phyloP scores from a whole-genome alignment of 35 echinoderm and acorn worm genomes.

The Ptychodera flava region DNA sequence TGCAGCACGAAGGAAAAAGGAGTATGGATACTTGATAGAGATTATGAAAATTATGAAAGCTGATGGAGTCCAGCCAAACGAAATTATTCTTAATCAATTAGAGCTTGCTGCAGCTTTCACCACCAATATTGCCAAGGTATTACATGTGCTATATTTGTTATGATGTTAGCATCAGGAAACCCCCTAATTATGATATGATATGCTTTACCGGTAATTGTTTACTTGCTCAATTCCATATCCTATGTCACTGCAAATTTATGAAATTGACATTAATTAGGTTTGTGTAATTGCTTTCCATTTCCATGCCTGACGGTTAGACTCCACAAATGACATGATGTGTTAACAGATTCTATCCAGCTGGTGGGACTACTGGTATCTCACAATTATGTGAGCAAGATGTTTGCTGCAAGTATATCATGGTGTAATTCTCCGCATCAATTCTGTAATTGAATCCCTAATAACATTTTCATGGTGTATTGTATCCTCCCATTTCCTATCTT shows the following conservation, averaged over 20 bases:
- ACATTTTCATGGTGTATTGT: background rate
- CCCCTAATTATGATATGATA: no score
- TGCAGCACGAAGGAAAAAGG: slow-evolving; percentile 15
- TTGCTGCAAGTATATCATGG: background rate
- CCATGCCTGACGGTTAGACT: background rate
- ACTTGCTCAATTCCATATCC: background rate
- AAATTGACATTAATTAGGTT: background rate
- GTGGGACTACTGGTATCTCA: no score
- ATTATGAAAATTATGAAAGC: slow-evolving; percentile 47
- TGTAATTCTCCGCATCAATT: background rate
- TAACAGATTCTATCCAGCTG: no score
- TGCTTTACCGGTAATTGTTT: background rate
- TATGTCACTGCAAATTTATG: background rate
- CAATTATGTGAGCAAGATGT: no score
- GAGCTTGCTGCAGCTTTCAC: slow-evolving; percentile 40
- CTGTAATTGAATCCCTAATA: background rate
- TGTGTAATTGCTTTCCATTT: background rate
- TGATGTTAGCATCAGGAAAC: background rate
- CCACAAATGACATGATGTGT: background rate
- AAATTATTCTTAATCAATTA: slow-evolving; percentile 24
- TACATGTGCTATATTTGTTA: background rate
- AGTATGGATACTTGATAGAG: slow-evolving; percentile 44
- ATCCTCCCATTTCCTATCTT: background rate
- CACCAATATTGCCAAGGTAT: slow-evolving; percentile 25
- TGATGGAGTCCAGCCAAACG: slow-evolving; percentile 33